Evolutionary conservation across 1,140 invertebrate genomes (phyloP), one percentile per base, ranked within the genome.

Genomic region (Schlechtendalia chinensis): DNA sequence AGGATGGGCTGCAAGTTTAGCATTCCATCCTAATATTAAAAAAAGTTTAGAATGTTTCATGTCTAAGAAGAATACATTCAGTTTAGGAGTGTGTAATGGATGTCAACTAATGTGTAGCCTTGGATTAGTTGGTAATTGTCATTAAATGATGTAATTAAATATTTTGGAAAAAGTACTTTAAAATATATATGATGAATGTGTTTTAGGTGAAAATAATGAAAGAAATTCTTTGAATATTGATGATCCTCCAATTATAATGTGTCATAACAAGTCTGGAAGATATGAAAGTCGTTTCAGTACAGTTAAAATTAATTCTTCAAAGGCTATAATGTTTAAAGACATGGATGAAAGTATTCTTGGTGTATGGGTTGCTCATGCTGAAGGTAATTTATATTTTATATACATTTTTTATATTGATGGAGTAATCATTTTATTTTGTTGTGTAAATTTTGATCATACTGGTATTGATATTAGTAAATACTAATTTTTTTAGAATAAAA

Each of bases 361-460:
- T 17, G 92, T 98, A 82, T 99, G 97, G 97, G 90, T 96, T 32
- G 96, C 96, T n/a, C 97, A 99, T 85, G 97, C 95, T 5, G 97
- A 99, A 89, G 97, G 97, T 84, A 59, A 14, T 59, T 22, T 8
- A 32, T 79, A 39, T 39, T 59, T 22, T 8, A n/a, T 50, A 50
- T 50, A 5, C 47, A 50, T 50, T 50, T 39, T 50, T 6, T 6
- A 50, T 6, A 50, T 50, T 39, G 8, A 39, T 8, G 8, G 32
- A 8, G 8, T 39, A 8, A 39, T 39, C 3, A 39, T 39, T 39
- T 39, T 39, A 39, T 39, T 39, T 39, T 39, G 8, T 3, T 39
- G 8, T 39, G 32, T 39, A 39, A 39, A 39, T 39, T n/a, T 39
- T 39, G 32, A 39, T 39, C 32, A 39, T 39, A 39, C 8, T 39